Percentiles rank a stretch among this genome's conserved stretches.
phyloP scores from a whole-genome alignment of 2,797 vertebrate genomes.

The Diplodus sargus region DNA sequence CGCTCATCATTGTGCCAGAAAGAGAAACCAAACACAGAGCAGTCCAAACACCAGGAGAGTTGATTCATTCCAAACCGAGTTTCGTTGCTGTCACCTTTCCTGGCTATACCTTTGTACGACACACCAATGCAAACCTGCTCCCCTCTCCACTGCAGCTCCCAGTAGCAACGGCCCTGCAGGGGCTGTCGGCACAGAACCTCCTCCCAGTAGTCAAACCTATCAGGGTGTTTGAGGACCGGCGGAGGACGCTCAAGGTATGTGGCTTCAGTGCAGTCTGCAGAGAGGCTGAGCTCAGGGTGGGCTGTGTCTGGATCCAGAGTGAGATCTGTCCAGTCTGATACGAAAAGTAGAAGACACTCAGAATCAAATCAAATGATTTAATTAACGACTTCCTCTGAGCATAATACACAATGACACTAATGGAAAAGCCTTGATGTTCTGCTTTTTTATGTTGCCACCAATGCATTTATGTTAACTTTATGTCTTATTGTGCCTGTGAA shows the following conservation, averaged over 20 bases:
- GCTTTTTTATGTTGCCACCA: background rate
- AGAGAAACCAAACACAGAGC: background rate
- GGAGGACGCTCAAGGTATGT: background rate
- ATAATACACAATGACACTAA: background rate
- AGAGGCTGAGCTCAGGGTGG: slow-evolving; percentile 5
- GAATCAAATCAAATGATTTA: too few species aligned
- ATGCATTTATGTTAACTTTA: background rate
- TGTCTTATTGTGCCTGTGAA: background rate
- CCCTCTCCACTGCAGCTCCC: background rate
- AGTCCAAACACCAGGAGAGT: slow-evolving; percentile 7
- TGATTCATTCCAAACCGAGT: background rate
- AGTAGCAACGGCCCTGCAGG: background rate
- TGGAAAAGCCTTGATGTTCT: background rate
- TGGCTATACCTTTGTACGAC: background rate
- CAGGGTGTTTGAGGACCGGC: background rate
- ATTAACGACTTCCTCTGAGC: background rate
- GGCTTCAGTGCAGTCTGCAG: background rate
- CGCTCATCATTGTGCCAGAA: background rate
- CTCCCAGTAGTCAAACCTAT: background rate
- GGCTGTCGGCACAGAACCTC: slow-evolving; percentile 7
- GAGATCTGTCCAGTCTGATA: slow-evolving; percentile 1
- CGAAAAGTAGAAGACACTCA: background rate
- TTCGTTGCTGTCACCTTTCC: background rate
- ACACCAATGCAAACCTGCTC: background rate
- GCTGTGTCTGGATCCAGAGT: slow-evolving; percentile 6